These are phyloP conservation scores for Pollenia griseotomentosa DNA, from an alignment of 2,888 invertebrate species.

Conservation along the genomic window DNA sequence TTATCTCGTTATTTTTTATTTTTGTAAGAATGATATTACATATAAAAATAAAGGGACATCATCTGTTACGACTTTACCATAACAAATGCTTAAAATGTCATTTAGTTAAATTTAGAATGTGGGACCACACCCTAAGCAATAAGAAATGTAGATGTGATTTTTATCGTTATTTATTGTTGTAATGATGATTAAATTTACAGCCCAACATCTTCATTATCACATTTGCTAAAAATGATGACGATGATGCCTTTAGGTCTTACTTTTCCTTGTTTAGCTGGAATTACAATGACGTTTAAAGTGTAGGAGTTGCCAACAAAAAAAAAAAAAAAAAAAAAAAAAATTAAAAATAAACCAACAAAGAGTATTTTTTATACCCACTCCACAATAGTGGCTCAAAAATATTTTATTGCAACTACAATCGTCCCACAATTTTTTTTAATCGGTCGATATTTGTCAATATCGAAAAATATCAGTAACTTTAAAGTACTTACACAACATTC, in stretches of 20 bases:
- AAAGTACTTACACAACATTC: too few relatives aligned
- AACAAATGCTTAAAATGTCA: background rate
- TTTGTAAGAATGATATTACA: background rate
- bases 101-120: too few relatives aligned
- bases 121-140: slow-evolving; percentile 33
- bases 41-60: slow-evolving; percentile 23
- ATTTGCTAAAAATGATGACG: background rate
- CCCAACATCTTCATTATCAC: background rate
- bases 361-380: too few relatives aligned
- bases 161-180: slow-evolving; percentile 2
- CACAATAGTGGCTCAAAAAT: too few relatives aligned
- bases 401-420: too few relatives aligned
- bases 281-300: background rate
- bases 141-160: background rate
- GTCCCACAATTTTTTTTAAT: too few relatives aligned
- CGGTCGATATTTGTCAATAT: too few relatives aligned
- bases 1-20: slow-evolving; percentile 23
- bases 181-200: slow-evolving; percentile 4
- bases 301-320: slow-evolving; percentile 27
- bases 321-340: too few relatives aligned
- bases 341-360: too few relatives aligned
- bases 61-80: slow-evolving; percentile 3
- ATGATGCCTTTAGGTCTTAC: slow-evolving; percentile 6
- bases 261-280: background rate
- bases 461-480: too few relatives aligned